Evolutionary conservation across 2,888 invertebrate genomes (phyloP).

Genomic region (Gymnoscelis rufifasciata): DNA sequence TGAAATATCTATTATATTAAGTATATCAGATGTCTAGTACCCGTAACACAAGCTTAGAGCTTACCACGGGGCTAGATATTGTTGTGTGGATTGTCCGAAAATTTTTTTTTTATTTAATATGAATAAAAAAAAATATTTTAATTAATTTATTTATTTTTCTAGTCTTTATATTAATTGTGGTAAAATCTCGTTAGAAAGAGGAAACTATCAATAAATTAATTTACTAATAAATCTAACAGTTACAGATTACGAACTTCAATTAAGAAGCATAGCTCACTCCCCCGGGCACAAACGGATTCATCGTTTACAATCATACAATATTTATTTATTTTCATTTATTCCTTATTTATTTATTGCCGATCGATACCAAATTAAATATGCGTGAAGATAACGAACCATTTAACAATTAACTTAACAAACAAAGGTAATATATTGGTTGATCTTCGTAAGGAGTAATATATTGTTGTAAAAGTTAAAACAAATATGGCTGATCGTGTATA

Average conservation of each 20-base stretch:
- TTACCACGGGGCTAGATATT: no score
- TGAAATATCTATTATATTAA: no score
- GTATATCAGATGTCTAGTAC: no score
- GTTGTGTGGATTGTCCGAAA: no score
- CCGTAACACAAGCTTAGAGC: no score
- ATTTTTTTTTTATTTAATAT: no score
- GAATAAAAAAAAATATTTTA: no score
- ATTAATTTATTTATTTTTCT: no score
- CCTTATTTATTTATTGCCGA: slow-evolving; percentile 50
- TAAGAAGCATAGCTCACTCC: slow-evolving; percentile 28
- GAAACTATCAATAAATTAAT: no score
- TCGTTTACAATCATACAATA: slow-evolving; percentile 68
- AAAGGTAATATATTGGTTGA: slow-evolving; percentile 73
- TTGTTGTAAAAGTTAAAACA: slow-evolving; percentile 70
- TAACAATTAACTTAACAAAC: slow-evolving; percentile 80
- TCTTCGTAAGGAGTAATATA: slow-evolving; percentile 24
- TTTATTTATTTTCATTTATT: slow-evolving; percentile 8
- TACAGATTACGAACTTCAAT: slow-evolving; percentile 20
- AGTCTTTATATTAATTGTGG: no score
- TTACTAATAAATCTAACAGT: slow-evolving; percentile 13
- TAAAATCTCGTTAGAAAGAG: no score
- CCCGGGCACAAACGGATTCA: slow-evolving; percentile 52
- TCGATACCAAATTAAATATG: slow-evolving; percentile 65
- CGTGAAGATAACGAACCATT: slow-evolving; percentile 71
- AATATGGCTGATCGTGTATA: slow-evolving; percentile 51